phyloP scores from a whole-genome alignment of 2,113 vertebrate genomes.

The Podocnemis expansa region DNA sequence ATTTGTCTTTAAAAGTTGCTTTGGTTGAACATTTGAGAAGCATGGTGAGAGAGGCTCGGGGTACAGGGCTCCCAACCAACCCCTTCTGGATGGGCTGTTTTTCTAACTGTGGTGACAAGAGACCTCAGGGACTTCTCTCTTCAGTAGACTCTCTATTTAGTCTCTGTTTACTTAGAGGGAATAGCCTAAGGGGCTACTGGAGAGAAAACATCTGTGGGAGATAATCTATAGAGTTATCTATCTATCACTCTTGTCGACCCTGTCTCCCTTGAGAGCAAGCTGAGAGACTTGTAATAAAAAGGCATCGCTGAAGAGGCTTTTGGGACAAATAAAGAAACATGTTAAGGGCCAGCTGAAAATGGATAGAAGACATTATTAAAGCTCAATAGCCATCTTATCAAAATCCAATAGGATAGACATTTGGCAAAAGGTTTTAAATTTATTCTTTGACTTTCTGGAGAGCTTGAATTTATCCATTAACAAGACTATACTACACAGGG shows the following conservation, averaged over 20 bases:
- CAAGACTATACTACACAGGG: constrained; percentile 75
- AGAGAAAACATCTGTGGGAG: constrained; percentile 87
- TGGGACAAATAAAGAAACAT: constrained; percentile 87
- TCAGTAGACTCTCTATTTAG: constrained; percentile 74
- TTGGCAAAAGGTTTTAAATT: constrained; percentile 82
- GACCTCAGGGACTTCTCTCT: constrained; percentile 72
- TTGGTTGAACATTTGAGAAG: neutral
- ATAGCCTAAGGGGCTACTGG: constrained; percentile 78
- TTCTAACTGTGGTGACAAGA: constrained; percentile 49
- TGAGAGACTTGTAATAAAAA: constrained; percentile 85
- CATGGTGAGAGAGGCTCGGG: neutral
- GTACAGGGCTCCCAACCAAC: neutral
- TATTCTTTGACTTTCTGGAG: constrained; percentile 82
- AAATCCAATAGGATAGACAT: constrained; percentile 88
- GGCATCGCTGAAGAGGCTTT: constrained; percentile 85
- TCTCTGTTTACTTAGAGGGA: constrained; percentile 89
- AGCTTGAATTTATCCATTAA: constrained; percentile 81
- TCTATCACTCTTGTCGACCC: constrained; percentile 82
- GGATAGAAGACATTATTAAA: constrained; percentile 86
- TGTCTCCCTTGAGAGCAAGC: constrained; percentile 82
- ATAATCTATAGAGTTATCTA: constrained; percentile 88
- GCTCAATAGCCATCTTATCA: constrained; percentile 90
- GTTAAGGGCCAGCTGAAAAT: constrained; percentile 84
- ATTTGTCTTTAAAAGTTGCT: constrained; percentile 44
- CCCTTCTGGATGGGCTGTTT: constrained; percentile 22